Percentiles rank a stretch among this genome's conserved stretches.
phyloP scores from a whole-genome alignment of 2,113 vertebrate genomes.

The Periophthalmodon schlosseri region DNA sequence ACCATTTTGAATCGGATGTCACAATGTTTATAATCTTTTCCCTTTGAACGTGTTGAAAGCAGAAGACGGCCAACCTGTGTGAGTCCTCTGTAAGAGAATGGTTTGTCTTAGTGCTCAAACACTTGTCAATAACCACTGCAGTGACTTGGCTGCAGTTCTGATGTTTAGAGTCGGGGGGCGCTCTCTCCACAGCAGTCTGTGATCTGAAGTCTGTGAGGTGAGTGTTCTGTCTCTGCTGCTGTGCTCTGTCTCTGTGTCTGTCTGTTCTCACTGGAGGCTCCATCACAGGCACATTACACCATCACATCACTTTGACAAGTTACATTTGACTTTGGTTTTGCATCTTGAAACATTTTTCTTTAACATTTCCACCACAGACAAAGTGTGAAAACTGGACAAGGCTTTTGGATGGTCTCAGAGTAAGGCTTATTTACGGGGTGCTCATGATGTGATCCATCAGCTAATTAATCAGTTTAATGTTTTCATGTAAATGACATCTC shows the following conservation, averaged over 20 bases:
- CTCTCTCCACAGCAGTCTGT: slow-evolving; percentile 96
- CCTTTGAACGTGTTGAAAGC: slow-evolving; percentile 2
- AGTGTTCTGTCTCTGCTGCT: slow-evolving; percentile 71
- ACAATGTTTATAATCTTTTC: background rate
- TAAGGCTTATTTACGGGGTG: background rate
- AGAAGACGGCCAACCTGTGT: slow-evolving; percentile 76
- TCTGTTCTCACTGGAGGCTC: slow-evolving; percentile 6
- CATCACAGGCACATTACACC: background rate
- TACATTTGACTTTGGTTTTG: background rate
- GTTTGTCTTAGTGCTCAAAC: slow-evolving; percentile 70
- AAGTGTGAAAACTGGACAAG: background rate
- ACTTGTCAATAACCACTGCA: slow-evolving; percentile 77
- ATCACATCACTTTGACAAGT: background rate
- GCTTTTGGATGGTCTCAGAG: background rate
- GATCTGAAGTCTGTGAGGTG: slow-evolving; percentile 98
- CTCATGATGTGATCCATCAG: background rate
- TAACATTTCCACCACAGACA: background rate
- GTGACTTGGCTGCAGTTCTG: slow-evolving; percentile 86
- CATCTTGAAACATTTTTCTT: background rate
- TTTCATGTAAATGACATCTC: background rate
- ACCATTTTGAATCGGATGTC: background rate
- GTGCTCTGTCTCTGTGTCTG: slow-evolving; percentile 25
- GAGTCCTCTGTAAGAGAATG: slow-evolving; percentile 71
- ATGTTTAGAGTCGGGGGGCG: slow-evolving; percentile 86
- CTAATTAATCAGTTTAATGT: background rate